Base-by-base conservation (phyloP, 2,113 vertebrate species). In the Orientallactaga bullata region DNA sequence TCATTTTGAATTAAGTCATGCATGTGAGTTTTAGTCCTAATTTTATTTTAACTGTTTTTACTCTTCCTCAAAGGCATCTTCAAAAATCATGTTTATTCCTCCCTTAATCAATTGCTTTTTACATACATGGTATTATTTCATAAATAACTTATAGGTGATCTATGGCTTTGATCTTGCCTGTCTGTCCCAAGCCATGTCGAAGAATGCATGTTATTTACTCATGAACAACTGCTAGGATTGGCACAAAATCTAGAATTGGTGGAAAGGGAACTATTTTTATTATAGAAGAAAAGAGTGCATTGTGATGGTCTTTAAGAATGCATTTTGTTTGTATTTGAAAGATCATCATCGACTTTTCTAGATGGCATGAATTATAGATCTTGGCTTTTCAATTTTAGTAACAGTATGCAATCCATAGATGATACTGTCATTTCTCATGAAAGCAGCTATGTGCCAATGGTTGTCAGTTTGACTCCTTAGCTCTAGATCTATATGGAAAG, bases 1-100 rank as follows among this genome's bases (percentile, higher is more conserved):
- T 86, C 55, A 83, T 87, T 93, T 86, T 60, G 16, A 82, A 94
- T 78, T 42, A 96, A 92, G 55, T 71, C 8, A 55, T 42, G 51
- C 78, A 83, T 86, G 20, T 24, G 71, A 72, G 65, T 71, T 65
- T 86, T 86, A 65, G 30, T 82, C 16, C 28, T 77, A 73, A 66
- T 74, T 84, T 17, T 90, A 35, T 63, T 90, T 82, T 55, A 84
- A 26, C 15, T 71, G 17, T 18, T 20, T 84, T 93, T 74, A 94
- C 12, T 58, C 28, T 10, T 77, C 6, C 65, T 32, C 47, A 88
- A 15, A 28, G 72, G 3, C 66, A 3, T 35, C 39, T 65, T 90
- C 17, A 12, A 69, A 81, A 94, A 69, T 32, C 37, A 24, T 65
- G 24, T 82, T 77, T 51, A 76, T 32, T 71, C 28, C 24, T 88